A percentile compares a stretch with the other conserved stretches of the same genome.
Evolutionary conservation across 2,113 vertebrate species (phyloP).

Genomic region (Phrynosoma platyrhinos): DNA sequence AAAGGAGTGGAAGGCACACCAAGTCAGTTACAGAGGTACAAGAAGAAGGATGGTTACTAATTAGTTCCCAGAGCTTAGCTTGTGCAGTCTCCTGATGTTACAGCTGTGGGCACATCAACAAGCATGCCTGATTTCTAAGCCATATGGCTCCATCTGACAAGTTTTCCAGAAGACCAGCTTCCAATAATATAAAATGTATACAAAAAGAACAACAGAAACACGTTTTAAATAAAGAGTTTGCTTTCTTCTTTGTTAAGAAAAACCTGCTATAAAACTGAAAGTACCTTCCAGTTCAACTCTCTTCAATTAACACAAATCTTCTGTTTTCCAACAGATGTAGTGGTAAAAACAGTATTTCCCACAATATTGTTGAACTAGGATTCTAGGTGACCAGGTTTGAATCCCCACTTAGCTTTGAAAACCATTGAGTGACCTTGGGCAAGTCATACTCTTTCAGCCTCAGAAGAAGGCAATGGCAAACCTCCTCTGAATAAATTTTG

Average conservation of each 20-base stretch:
- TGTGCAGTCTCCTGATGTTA: conserved; percentile 26
- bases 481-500: no score
- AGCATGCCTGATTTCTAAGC: background rate
- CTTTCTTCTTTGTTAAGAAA: conserved; percentile 25
- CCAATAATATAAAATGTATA: conserved; percentile 39
- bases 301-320: background rate
- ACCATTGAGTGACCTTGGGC: no score
- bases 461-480: no score
- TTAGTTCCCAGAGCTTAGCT: background rate
- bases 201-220: background rate
- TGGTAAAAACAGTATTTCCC: background rate
- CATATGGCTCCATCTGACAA: background rate
- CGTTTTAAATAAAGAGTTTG: background rate
- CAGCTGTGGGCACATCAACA: background rate
- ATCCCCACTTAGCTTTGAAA: no score
- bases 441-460: no score
- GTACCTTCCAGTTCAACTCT: background rate
- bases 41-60: conserved; percentile 50
- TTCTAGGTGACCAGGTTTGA: no score
- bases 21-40: conserved; percentile 61
- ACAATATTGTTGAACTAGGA: no score
- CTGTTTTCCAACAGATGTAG: no score
- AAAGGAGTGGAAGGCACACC: conserved; percentile 51
- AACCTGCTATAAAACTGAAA: background rate
- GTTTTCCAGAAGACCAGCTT: conserved; percentile 13